A percentile compares a stretch with the other conserved stretches of the same genome.
Evolutionary conservation across 2,888 invertebrate species (phyloP).

Genomic region (Tridacna crocea): DNA sequence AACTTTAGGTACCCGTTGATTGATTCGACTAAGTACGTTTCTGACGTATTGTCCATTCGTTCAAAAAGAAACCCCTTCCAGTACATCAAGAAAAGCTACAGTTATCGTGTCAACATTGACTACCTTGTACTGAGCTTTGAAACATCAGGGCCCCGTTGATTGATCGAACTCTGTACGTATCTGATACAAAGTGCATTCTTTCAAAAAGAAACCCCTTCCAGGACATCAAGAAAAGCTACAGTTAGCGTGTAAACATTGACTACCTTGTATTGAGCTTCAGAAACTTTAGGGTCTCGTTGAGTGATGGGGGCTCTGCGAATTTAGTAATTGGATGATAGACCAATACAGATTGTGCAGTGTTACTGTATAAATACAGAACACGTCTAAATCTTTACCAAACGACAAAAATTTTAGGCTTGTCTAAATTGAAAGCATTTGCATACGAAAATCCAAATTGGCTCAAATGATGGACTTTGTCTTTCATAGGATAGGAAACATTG

Average conservation of each 20-base stretch:
- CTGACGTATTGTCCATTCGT: too few species aligned
- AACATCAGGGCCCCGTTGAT: too few species aligned
- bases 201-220: conserved; percentile 8
- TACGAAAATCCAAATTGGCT: neutral
- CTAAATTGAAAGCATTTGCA: neutral
- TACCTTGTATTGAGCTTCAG: conserved; percentile 6
- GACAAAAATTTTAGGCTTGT: neutral
- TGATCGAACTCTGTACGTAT: too few species aligned
- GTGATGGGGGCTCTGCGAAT: conserved; percentile 1
- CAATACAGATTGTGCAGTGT: neutral
- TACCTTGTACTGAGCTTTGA: too few species aligned
- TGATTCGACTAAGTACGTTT: conserved; percentile 2
- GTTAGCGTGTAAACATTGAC: conserved; percentile 25
- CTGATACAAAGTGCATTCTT: too few species aligned
- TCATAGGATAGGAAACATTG: too few species aligned
- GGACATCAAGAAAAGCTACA: neutral
- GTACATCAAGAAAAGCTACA: too few species aligned
- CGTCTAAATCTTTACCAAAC: too few species aligned
- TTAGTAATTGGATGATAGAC: conserved; percentile 14
- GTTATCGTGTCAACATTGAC: too few species aligned
- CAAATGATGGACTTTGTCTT: too few species aligned
- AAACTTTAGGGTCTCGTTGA: conserved; percentile 10
- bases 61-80: too few species aligned
- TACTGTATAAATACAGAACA: too few species aligned
- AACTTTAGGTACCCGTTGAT: conserved; percentile 8